Base-by-base conservation (phyloP, 2,888 invertebrate genomes). In the Tinea pellionella region DNA sequence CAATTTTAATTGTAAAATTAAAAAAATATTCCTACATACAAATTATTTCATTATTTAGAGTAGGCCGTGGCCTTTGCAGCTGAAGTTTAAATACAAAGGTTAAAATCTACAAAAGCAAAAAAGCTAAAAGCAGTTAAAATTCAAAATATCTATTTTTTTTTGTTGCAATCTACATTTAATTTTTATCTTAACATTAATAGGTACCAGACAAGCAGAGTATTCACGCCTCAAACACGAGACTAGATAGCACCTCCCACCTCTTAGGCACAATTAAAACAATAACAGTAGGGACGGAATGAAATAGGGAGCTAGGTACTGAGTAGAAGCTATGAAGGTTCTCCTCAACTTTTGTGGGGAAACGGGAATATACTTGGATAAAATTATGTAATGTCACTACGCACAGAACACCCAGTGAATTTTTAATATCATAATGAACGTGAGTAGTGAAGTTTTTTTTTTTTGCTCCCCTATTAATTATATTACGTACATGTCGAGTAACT, bases 211-310 rank as follows among this genome's bases (percentile, higher is more conserved):
- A 47, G 2, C 47, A 6, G n/a, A 37, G 37, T 37, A 47, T 47
- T 16, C 47, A 47, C 47, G 47, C 47, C 15, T 47, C 24, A 53
- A 53, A 18, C 24, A 18, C 12, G 53, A 24, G 53, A 53, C 53
- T 24, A 16, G 53, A 53, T 12, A 37, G 56, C 13, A 37, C 24
- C 60, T 43, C 57, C 47, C 37, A 84, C 80, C 83, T 77, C 81
- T 82, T 76, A 80, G 71, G 65, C 24, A 69, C 85, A 86, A 85
- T 87, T 86, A 86, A 85, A 81, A 78, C 78, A 75, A 70, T 74
- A 73, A 80, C 79, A 74, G 74, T 68, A 65, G 42, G 59, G 43
- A 51, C 13, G 68, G 70, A 32, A 13, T 57, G 74, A 74, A 73
- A 68, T 69, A 64, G 71, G 62, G 74, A 76, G 72, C 77, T 71